Percentiles rank a stretch among this genome's conserved stretches.
phyloP scores from a whole-genome alignment of 2,113 vertebrate species.

The Helogale parvula region DNA sequence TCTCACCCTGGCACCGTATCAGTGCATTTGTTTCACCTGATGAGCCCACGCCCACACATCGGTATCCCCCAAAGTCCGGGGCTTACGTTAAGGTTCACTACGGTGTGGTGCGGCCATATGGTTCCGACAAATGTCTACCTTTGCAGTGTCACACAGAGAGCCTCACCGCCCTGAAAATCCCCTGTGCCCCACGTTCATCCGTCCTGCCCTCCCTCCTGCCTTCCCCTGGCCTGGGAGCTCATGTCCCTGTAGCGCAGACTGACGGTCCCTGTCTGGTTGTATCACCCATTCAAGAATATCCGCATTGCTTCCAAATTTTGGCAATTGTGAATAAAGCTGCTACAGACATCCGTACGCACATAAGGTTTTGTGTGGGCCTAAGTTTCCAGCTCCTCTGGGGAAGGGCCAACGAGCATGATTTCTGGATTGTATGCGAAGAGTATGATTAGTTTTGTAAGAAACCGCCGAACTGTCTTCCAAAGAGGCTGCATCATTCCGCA shows the following conservation, averaged over 20 bases:
- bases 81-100: too few relatives aligned
- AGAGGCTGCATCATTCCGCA: neutral
- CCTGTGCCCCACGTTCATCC: neutral
- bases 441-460: neutral
- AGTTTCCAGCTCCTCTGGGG: neutral
- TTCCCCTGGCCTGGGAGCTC: neutral
- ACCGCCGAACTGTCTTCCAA: neutral
- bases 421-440: too few relatives aligned
- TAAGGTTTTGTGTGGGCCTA: neutral
- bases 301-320: neutral
- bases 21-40: neutral
- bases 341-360: neutral
- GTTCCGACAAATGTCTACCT: neutral
- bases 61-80: neutral
- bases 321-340: neutral
- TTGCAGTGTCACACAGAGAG: neutral
- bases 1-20: neutral
- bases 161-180: neutral
- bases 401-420: neutral
- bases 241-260: neutral
- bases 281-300: neutral
- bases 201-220: neutral
- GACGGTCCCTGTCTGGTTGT: neutral
- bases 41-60: rapidly evolving
- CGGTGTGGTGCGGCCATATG: neutral